Evolutionary conservation across 2,888 invertebrate species (phyloP).

Genomic region (Crocallis elinguaria): DNA sequence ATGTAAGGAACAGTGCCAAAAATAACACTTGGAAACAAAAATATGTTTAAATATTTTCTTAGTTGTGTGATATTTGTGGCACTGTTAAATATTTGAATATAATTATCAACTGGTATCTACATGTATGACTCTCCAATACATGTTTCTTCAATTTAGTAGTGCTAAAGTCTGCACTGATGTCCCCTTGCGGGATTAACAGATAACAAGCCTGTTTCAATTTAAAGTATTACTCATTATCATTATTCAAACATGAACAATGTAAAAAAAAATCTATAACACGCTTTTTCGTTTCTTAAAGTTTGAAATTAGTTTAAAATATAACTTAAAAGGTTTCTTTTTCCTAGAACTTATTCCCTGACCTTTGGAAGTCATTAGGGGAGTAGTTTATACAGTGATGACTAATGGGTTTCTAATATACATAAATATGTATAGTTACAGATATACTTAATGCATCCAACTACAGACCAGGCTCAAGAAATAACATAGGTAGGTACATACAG

Average conservation of each 20-base stretch:
- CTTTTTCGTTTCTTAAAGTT: slow-evolving; percentile 64
- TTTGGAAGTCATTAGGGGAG: too few relatives aligned
- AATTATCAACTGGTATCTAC: too few relatives aligned
- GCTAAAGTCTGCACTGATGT: not conserved
- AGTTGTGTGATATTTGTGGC: too few relatives aligned
- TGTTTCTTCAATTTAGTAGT: not conserved
- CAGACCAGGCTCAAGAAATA: not conserved
- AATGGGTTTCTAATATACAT: too few relatives aligned
- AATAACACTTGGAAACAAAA: too few relatives aligned
- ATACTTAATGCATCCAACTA: not conserved
- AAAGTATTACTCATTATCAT: not conserved
- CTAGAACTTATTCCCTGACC: not conserved
- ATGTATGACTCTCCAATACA: too few relatives aligned
- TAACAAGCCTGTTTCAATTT: not conserved
- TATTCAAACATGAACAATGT: not conserved
- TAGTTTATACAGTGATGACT: too few relatives aligned
- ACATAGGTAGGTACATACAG: not conserved
- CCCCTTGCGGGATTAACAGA: not conserved
- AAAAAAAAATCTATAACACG: slow-evolving; percentile 52
- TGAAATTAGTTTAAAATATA: not conserved
- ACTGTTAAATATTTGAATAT: too few relatives aligned
- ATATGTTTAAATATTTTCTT: too few relatives aligned
- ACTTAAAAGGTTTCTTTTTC: not conserved
- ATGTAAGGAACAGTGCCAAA: too few relatives aligned
- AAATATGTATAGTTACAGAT: too few relatives aligned